These are phyloP conservation scores for Lasioglossum albipes DNA, from an alignment of 1,140 invertebrate genomes.

Conservation along the genomic window DNA sequence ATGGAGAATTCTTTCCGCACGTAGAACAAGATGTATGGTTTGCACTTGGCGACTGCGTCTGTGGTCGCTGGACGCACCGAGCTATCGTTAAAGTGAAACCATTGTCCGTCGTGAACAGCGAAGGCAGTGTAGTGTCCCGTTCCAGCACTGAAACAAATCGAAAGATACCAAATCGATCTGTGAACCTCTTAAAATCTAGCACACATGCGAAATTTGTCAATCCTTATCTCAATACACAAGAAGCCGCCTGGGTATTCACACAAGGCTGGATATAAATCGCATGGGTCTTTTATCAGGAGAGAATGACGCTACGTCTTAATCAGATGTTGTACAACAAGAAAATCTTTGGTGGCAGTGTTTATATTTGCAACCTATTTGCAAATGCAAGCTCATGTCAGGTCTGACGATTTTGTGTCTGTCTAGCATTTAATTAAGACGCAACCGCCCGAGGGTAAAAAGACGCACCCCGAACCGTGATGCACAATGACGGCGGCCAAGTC, in stretches of 20 bases:
- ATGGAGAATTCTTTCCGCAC: conserved; percentile 85
- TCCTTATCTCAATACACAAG: too few relatives aligned
- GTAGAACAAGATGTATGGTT: conserved; percentile 93
- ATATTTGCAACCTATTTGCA: too few relatives aligned
- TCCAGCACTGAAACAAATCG: conserved; percentile 83
- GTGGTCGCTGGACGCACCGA: conserved; percentile 88
- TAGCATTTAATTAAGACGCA: too few relatives aligned
- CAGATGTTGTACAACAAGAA: too few relatives aligned
- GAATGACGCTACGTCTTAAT: too few relatives aligned
- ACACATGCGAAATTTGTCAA: too few relatives aligned
- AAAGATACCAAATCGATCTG: too few relatives aligned
- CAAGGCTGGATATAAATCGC: neutral
- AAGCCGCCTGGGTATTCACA: neutral
- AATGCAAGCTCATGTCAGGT: too few relatives aligned
- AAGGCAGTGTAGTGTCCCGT: conserved; percentile 93
- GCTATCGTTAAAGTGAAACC: conserved; percentile 94
- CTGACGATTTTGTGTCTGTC: too few relatives aligned
- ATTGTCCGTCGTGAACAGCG: conserved; percentile 89
- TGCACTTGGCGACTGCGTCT: conserved; percentile 87
- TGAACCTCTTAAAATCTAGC: too few relatives aligned
- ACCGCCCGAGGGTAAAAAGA: neutral
- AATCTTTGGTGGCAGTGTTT: too few relatives aligned
- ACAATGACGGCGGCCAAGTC: conserved; percentile 92
- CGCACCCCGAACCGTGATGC: conserved; percentile 90
- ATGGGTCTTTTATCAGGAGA: neutral